Base-by-base conservation (phyloP, 2,113 vertebrate genomes). In the Cichladusa arquata region DNA sequence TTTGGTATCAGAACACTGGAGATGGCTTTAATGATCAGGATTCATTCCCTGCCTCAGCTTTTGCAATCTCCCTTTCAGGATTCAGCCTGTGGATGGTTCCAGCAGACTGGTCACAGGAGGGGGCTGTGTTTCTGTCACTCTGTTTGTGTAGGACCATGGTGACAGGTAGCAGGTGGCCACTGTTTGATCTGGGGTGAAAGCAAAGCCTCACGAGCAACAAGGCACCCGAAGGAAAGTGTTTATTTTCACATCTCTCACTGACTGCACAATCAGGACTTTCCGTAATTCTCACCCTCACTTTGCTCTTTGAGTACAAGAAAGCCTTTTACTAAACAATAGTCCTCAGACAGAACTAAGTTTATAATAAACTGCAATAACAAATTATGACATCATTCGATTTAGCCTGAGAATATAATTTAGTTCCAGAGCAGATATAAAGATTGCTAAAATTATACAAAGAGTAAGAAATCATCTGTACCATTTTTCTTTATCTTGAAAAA, bases 241-340 rank as follows among this genome's bases (percentile, higher is more conserved):
- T 93, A 86, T 87, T 42, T 80, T 88, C 90, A 84, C 48, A 34
- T 31, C 82, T 72, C 90, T 89, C 96, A 92, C 84, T 91, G 97
- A 97, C 96, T 96, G 94, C 91, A 91, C 97, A 94, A 97, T 95
- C 96, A 94, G 13, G 97, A 95, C 78, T 93, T 96, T 91, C 98
- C 98, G 97, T 95, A 98, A 98, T 98, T 97, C 95, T 97, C 98
- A 96, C 92, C 95, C 98, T 98, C 96, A 93, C 93, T 98, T 96
- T 94, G 90, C 81, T 97, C 70, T 92, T 96, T 78, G 92, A 95
- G 91, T 93, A 96, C 86, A 33, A 93, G 74, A 93, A 98, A 98
- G 94, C 94, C 94, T 97, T 98, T 42, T 93, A 92, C 92, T 84
- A 93, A 85, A 81, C 86, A 96, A 97, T 93, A 97, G 97, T 96